Evolutionary conservation across 2,797 vertebrate species (phyloP).

Genomic region (Sylvilagus floridanus): DNA sequence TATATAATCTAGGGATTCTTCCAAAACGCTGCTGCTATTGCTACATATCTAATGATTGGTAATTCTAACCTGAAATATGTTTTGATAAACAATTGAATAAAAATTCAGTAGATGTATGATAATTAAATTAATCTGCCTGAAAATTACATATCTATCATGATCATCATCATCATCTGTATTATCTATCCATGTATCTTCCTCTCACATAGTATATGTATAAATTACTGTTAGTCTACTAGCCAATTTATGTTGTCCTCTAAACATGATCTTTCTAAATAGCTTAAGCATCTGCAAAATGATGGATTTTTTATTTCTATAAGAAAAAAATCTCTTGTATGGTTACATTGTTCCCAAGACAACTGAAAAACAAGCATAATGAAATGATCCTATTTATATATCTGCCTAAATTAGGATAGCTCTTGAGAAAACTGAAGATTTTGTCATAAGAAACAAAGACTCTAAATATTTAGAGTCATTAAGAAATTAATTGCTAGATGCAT

Average conservation of each 20-base stretch:
- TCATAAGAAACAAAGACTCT: slow-evolving; percentile 35
- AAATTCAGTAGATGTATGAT: not conserved
- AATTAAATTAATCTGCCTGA: not conserved
- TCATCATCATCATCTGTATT: not conserved
- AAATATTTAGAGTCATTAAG: slow-evolving; percentile 67
- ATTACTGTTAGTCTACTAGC: not conserved
- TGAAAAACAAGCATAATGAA: slow-evolving; percentile 33
- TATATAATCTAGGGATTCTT: not conserved
- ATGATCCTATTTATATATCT: slow-evolving; percentile 59
- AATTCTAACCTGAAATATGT: not conserved
- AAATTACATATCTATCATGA: not conserved
- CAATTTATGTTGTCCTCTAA: not conserved
- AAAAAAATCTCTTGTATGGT: not conserved
- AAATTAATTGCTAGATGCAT: slow-evolving; percentile 51
- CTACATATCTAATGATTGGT: not conserved
- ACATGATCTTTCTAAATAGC: not conserved
- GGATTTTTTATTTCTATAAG: not conserved
- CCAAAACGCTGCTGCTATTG: not conserved
- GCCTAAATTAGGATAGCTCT: slow-evolving; percentile 34
- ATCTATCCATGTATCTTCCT: not conserved
- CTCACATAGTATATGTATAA: not conserved
- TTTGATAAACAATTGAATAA: not conserved
- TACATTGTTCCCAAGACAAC: slow-evolving; percentile 62
- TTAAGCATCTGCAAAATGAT: not conserved
- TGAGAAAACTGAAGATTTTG: slow-evolving; percentile 9